Evolutionary conservation across 2,113 vertebrate species (phyloP).

Genomic region (Donacobius atricapilla): DNA sequence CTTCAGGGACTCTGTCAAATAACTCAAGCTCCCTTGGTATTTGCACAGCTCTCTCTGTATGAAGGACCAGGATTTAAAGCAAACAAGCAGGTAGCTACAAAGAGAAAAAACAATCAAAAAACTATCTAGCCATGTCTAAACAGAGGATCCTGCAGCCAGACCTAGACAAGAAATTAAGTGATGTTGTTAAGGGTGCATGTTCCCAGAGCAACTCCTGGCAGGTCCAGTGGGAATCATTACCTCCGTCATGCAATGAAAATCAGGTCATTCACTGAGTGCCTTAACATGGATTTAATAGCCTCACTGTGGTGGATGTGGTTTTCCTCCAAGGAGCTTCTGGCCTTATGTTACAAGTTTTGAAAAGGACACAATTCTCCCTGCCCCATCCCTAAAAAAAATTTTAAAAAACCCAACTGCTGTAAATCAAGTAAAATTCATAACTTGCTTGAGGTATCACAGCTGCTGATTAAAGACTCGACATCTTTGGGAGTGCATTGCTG

Average conservation of each 20-base stretch:
- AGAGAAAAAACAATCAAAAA: background rate
- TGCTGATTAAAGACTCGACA: conserved; percentile 76
- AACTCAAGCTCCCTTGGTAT: background rate
- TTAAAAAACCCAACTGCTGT: conserved; percentile 44
- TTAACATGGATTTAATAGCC: background rate
- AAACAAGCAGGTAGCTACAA: background rate
- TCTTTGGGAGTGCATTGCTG: conserved; percentile 67
- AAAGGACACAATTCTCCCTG: background rate
- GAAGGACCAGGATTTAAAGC: background rate
- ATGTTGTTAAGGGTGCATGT: background rate
- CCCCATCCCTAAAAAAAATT: conserved; percentile 32
- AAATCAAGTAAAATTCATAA: conserved; percentile 76
- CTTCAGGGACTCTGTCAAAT: background rate
- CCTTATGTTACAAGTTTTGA: conserved; percentile 29
- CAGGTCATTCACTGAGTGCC: background rate
- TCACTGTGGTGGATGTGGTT: background rate
- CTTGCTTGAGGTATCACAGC: conserved; percentile 74
- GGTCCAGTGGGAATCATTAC: background rate
- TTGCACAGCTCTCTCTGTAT: background rate
- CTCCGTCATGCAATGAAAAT: background rate
- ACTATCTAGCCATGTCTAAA: background rate
- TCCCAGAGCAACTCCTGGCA: background rate
- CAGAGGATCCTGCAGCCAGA: background rate
- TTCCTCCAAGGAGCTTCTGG: background rate
- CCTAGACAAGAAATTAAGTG: background rate